These are phyloP conservation scores for Shinisaurus crocodilurus DNA, from an alignment of 2,113 vertebrate species.

Conservation along the genomic window DNA sequence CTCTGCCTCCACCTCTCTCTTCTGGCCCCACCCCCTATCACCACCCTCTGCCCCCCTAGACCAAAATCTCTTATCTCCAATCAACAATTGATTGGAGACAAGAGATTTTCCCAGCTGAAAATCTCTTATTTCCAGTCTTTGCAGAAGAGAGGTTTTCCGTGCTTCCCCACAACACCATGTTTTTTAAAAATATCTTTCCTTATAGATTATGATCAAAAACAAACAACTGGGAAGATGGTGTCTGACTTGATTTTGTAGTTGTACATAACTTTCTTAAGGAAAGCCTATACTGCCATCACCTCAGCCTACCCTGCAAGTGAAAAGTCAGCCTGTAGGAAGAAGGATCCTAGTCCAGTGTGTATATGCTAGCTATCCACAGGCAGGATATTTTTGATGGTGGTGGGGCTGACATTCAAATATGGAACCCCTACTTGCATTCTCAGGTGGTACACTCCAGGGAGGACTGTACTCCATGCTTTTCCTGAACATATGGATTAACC, in stretches of 20 bases:
- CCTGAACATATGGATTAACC: neutral
- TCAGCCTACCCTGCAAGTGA: neutral
- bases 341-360: neutral
- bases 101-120: too few relatives aligned
- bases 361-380: neutral
- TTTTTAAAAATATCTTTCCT: neutral
- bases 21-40: too few relatives aligned
- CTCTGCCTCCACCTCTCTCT: too few relatives aligned
- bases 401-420: neutral
- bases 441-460: too few relatives aligned
- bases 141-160: too few relatives aligned
- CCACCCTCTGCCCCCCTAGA: too few relatives aligned
- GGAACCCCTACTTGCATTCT: neutral
- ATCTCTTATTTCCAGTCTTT: too few relatives aligned
- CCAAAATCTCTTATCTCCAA: too few relatives aligned
- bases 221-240: neutral
- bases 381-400: too few relatives aligned
- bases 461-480: neutral
- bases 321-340: neutral
- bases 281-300: neutral
- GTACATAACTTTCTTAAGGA: neutral
- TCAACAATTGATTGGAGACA: too few relatives aligned
- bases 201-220: neutral
- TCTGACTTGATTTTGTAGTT: neutral
- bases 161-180: too few relatives aligned